A percentile compares a stretch with the other conserved stretches of the same genome.
Conservation (phyloP, 2,113 vertebrate genomes). For the Myrmecobius fasciatus region DNA sequence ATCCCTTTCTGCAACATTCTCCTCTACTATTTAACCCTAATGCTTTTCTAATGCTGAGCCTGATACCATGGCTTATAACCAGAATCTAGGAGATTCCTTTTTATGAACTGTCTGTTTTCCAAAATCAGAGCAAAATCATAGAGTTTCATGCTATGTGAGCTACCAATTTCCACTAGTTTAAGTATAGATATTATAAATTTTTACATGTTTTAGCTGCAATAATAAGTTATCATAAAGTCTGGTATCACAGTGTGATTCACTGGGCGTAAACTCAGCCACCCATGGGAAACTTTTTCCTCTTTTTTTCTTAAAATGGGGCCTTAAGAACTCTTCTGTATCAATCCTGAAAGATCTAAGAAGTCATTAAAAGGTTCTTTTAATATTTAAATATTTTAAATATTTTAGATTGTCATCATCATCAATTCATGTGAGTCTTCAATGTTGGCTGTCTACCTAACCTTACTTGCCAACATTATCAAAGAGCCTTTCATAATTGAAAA, state of each 20-base stretch:
- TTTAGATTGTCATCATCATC: not conserved
- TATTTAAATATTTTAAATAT: not conserved
- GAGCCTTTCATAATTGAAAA: not conserved
- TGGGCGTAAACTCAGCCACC: not conserved
- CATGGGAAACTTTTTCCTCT: not conserved
- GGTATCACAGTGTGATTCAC: not conserved
- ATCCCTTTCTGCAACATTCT: not conserved
- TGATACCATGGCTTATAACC: not conserved
- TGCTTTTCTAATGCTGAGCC: not conserved
- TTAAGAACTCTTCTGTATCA: not conserved
- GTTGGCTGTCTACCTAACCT: not conserved
- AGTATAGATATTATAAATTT: not conserved
- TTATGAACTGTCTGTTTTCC: not conserved
- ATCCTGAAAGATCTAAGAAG: not conserved
- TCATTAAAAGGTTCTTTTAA: not conserved
- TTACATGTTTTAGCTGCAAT: not conserved
- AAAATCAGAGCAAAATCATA: not conserved
- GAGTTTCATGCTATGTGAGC: not conserved
- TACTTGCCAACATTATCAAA: not conserved
- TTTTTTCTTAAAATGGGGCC: constrained; percentile 7
- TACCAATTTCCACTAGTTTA: not conserved
- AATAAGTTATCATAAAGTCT: not conserved
- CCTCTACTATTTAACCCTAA: not conserved
- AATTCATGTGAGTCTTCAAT: rapidly evolving
- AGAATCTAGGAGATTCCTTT: not conserved